phyloP scores from a whole-genome alignment of 2,113 vertebrate genomes.

The Mormoops blainvillei region DNA sequence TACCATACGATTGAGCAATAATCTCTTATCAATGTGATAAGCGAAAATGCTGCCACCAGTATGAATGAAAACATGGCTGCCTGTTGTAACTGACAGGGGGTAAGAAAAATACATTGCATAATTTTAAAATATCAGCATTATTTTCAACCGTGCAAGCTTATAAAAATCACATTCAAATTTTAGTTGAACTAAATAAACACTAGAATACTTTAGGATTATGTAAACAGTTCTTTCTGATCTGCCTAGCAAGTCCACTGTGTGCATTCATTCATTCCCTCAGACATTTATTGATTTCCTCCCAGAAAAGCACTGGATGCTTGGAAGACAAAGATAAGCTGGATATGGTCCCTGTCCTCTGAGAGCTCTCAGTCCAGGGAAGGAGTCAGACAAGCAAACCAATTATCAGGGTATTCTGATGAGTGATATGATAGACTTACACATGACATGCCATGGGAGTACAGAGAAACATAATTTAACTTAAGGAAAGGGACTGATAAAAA shows the following conservation, averaged over 20 bases:
- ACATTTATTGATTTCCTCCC: background rate
- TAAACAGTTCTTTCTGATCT: background rate
- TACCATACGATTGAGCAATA: background rate
- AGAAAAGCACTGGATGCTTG: background rate
- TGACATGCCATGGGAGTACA: background rate
- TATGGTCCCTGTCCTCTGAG: background rate
- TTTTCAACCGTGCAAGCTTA: background rate
- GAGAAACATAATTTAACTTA: background rate
- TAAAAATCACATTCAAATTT: background rate
- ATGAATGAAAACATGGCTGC: background rate
- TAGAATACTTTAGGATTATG: background rate
- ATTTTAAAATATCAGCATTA: background rate
- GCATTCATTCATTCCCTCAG: background rate
- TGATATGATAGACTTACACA: background rate
- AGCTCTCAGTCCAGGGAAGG: background rate
- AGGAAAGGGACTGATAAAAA: background rate
- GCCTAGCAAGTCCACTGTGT: background rate
- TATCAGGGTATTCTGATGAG: background rate
- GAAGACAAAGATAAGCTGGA: background rate
- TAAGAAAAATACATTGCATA: background rate
- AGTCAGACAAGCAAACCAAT: background rate
- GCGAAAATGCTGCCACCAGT: background rate
- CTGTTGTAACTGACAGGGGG: background rate
- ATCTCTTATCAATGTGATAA: slow-evolving; percentile 42
- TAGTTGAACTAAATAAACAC: background rate